A percentile compares a stretch with the other conserved stretches of the same genome.
Conservation (phyloP, 2,888 invertebrate species). For the Aquatica leii region DNA sequence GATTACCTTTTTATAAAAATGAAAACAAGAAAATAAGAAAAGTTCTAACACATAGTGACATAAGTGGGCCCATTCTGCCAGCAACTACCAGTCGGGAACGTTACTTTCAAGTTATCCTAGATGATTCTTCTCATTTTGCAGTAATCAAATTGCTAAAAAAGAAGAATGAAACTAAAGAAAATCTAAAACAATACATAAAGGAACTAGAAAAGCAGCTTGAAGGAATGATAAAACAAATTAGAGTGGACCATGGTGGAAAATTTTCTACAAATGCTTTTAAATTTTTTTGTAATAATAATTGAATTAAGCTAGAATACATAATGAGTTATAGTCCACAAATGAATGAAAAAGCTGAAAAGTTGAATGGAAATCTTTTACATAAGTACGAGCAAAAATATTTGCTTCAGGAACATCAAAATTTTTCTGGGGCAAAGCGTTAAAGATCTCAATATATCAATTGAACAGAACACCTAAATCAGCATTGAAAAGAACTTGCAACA, state of each 20-base stretch:
- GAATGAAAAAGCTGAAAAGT: conserved; percentile 5
- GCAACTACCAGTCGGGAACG: too few species aligned
- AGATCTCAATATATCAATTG: not conserved
- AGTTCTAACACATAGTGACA: not conserved
- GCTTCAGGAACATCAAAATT: not conserved
- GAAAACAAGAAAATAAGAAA: too few species aligned
- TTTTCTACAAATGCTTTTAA: conserved; percentile 5
- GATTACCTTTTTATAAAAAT: too few species aligned
- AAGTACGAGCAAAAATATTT: conserved; percentile 17
- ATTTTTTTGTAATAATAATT: conserved; percentile 9
- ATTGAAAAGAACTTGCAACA: conserved; percentile 21
- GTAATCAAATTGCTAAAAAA: conserved; percentile 17
- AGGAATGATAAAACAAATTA: conserved; percentile 10
- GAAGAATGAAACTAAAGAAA: conserved; percentile 18
- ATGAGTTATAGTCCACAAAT: conserved; percentile 18
- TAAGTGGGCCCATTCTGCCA: too few species aligned
- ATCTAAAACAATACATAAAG: conserved; percentile 15
- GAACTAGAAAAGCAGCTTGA: conserved; percentile 17
- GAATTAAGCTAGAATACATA: conserved; percentile 19
- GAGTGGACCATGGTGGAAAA: conserved; percentile 12
- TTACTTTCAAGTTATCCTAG: not conserved
- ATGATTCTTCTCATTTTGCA: not conserved
- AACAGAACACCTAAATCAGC: not conserved
- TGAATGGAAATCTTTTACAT: conserved; percentile 14
- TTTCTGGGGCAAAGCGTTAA: not conserved